Conservation (phyloP, 1,140 invertebrate genomes). For the Phortica variegata region DNA sequence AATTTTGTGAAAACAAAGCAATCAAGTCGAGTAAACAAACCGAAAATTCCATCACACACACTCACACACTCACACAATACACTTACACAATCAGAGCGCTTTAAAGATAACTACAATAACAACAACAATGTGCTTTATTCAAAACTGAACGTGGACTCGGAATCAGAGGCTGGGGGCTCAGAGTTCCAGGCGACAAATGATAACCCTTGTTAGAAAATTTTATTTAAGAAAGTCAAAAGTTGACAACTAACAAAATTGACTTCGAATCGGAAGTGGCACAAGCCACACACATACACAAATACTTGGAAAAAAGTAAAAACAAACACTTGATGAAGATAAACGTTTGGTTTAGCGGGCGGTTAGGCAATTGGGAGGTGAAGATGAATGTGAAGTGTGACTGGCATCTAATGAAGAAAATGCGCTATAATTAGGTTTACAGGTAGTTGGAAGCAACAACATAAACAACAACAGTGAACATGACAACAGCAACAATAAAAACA, state of each 20-base stretch:
- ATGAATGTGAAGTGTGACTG: no score
- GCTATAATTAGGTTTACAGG: no score
- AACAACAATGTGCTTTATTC: slow-evolving; percentile 15
- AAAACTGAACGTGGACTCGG: not conserved
- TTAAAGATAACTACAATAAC: slow-evolving; percentile 17
- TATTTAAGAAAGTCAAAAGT: slow-evolving; percentile 24
- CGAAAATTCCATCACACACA: slow-evolving; percentile 47
- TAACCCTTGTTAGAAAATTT: slow-evolving; percentile 7
- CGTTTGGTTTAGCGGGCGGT: no score
- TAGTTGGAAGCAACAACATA: no score
- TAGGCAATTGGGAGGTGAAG: no score
- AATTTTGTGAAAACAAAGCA: slow-evolving; percentile 50
- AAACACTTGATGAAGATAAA: no score
- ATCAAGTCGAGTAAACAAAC: slow-evolving; percentile 51
- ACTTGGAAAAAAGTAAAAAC: not conserved
- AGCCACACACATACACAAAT: no score
- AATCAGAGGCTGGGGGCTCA: not conserved
- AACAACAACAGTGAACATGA: no score
- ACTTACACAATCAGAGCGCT: no score
- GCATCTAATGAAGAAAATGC: no score
- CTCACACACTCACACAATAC: no score
- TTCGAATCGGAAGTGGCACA: not conserved
- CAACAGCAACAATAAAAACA: no score
- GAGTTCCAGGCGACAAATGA: slow-evolving; percentile 36
- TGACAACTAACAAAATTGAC: not conserved